Evolutionary conservation across 2,888 invertebrate genomes (phyloP).

Genomic region (Folsomia manolachei): DNA sequence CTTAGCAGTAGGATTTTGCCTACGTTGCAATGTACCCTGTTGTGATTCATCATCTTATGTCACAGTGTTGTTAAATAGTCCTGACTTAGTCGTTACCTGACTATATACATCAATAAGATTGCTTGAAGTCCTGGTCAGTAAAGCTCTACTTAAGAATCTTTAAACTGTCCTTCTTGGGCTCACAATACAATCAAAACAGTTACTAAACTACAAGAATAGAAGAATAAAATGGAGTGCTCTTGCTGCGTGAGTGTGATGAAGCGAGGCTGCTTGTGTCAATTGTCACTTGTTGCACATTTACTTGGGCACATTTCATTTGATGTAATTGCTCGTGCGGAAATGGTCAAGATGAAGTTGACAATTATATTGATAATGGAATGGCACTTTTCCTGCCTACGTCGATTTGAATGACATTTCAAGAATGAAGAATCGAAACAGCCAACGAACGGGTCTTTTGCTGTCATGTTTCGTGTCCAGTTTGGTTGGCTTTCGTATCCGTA

Average conservation of each 20-base stretch:
- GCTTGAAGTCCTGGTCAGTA: too few relatives aligned
- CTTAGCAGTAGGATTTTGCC: neutral
- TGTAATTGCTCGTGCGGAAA: slow-evolving; percentile 7
- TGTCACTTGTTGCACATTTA: neutral
- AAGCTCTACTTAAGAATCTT: too few relatives aligned
- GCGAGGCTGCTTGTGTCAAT: neutral
- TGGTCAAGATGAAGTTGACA: neutral
- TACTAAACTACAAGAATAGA: neutral
- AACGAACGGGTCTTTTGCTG: neutral
- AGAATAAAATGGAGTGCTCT: neutral
- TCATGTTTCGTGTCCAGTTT: neutral
- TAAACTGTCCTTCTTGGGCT: neutral
- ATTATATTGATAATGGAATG: neutral
- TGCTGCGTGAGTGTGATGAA: neutral
- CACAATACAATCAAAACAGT: neutral
- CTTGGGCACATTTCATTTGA: neutral
- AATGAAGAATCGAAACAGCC: neutral
- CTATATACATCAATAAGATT: too few relatives aligned
- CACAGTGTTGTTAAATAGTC: neutral
- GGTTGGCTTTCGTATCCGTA: neutral
- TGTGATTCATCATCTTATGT: neutral
- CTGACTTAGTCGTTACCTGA: neutral
- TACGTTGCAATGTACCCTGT: too few relatives aligned
- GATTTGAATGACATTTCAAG: neutral
- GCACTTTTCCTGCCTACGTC: neutral